Base-by-base conservation (phyloP, 2,888 invertebrate genomes). In the Xestia c-nigrum region DNA sequence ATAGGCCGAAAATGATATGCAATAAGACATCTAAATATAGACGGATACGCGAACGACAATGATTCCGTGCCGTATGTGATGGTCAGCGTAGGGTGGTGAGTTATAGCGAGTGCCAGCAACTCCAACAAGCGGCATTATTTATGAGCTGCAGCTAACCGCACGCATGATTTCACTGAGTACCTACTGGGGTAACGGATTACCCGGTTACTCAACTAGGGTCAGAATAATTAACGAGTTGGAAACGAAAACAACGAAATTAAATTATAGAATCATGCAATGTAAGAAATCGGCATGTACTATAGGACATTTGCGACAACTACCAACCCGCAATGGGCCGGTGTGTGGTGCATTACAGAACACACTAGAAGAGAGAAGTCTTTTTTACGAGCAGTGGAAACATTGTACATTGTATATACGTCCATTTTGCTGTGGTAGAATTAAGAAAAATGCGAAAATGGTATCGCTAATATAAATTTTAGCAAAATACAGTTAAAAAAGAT, bases 61-160 rank as follows among this genome's bases (percentile, higher is more conserved):
- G 85, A 85, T 75, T 75, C 84, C 71, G 43, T 64, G 43, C 85
- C 75, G 80, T 85, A 85, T 69, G 64, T 82, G 82, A 85, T 46
- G 68, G 75, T 47, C 81, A 72, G 46, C 75, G 57, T 68, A 72
- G 81, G 64, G 75, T 50, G 31, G 40, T 59, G 64, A 82, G 72
- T 80, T 82, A 84, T 80, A 24, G 55, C 68, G 19, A 21, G 38
- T 67, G 71, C 71, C 81, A 64, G 64, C 43, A 4, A 43, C 43
- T 64, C n/a, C 64, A 81, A 75, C 81, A 59, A 75, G 81, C 71
- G 64, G 61, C 55, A 69, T 61, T 63, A 85, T 85, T 82, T 82
- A 82, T 72, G 75, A 81, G 38, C 59, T 75, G 81, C 71, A 70
- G 69, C 79, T 69, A 55, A 71, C 81, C 75, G 12, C 59, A 85